phyloP scores from a whole-genome alignment of 37 sponge, comb jelly and placozoan species.

The Agelas oroides region DNA sequence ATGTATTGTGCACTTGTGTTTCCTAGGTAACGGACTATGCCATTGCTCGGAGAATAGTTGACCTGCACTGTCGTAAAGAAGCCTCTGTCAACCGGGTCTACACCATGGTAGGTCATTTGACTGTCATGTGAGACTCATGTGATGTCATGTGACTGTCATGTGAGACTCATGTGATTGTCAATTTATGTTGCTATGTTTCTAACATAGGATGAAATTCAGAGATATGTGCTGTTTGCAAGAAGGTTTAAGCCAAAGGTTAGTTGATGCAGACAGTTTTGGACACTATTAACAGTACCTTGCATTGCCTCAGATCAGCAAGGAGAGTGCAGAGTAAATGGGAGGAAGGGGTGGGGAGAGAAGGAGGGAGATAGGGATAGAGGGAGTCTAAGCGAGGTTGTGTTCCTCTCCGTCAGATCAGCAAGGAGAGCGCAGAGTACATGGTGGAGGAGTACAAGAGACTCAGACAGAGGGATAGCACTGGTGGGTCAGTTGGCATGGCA shows the following conservation, averaged over 20 bases:
- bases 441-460: conserved; percentile 95
- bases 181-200: no score
- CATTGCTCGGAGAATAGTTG: conserved; percentile 95
- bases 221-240: conserved; percentile 94
- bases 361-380: no score
- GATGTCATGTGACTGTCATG: background rate
- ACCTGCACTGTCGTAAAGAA: conserved; percentile 83
- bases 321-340: no score
- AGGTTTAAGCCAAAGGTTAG: conserved; percentile 93
- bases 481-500: conserved; percentile 30
- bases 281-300: no score
- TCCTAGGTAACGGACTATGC: conserved; percentile 95
- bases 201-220: conserved; percentile 89
- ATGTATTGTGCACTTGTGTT: background rate
- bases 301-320: no score
- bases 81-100: conserved; percentile 82
- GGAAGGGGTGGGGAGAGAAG: no score
- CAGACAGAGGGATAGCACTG: conserved; percentile 89
- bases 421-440: conserved; percentile 92
- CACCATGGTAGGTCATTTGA: conserved; percentile 74
- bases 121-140: no score
- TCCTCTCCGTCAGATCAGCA: conserved; percentile 57
- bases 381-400: background rate
- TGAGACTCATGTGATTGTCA: no score
- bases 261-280: no score